Evolutionary conservation across 2,797 vertebrate genomes (phyloP), one percentile per base, ranked within the genome.

Genomic region (Paguma larvata): DNA sequence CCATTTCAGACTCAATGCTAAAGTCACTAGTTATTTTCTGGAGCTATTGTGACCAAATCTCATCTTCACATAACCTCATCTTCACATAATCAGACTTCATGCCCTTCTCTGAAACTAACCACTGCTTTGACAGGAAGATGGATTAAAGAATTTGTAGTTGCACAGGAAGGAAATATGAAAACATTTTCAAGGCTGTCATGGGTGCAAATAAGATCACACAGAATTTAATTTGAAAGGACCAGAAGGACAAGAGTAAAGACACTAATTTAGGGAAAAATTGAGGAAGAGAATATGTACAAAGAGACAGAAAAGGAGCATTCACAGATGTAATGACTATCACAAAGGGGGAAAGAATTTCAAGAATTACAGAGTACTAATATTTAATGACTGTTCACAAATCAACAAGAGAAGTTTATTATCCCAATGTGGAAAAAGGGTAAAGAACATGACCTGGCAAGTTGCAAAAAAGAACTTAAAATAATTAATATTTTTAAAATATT

Each of bases 401-500:
- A 95, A 1, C 51, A 63, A 88, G n/a, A 80, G 78, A 90, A 92
- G 30, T 63, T 88, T 95, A 87, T 19, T 51, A 87, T 63, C 16
- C 65, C 44, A 75, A 4, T 70, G 34, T 91, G 44, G 88, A 93
- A 89, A 89, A 68, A 72, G n/a, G 38, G 23, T 46, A 92, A 95
- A 87, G 48, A 3, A 34, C 44, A 96, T 92, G 34, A 73, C 11
- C 44, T 87, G 48, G 16, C 11, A 93, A 89, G 16, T 27, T 83
- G 19, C 6, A 25, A 70, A 91, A 82, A 46, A 94, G 3, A 85
- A 92, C 16, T 63, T 73, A 77, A 67, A 62, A 12, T 72, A n/a
- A 21, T 56, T 86, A 80, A 75, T 77, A 89, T 73, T 73, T 84
- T 79, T 23, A 94, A 94, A 94, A 91, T 88, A 94, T 30, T 94